phyloP scores from a whole-genome alignment of 2,797 vertebrate genomes.

The Tympanoctomys barrerae region DNA sequence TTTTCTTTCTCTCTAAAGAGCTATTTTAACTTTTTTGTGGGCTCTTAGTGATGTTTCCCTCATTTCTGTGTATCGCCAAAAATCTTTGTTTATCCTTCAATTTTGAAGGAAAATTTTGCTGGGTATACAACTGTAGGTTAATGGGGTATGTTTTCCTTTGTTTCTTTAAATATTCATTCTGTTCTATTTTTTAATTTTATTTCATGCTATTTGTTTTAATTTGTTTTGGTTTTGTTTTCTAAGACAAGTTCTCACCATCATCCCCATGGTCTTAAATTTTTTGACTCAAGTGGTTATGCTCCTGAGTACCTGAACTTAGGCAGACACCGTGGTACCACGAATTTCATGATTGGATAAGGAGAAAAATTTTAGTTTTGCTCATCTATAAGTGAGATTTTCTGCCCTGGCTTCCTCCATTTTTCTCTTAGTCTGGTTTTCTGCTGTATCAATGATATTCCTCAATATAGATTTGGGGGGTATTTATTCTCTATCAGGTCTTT shows the following conservation, averaged over 20 bases:
- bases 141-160: not conserved
- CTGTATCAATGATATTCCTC: not conserved
- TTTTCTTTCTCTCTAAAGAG: not conserved
- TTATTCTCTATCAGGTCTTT: not conserved
- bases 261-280: not conserved
- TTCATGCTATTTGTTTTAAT: not conserved
- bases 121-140: not conserved
- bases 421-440: not conserved
- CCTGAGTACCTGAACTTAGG: not conserved
- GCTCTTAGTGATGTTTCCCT: not conserved
- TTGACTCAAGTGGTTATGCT: not conserved
- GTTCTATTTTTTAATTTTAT: not conserved
- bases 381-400: not conserved
- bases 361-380: not conserved
- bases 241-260: not conserved
- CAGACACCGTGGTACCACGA: not conserved
- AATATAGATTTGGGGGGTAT: not conserved
- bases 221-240: not conserved
- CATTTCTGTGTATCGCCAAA: not conserved
- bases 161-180: not conserved
- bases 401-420: not conserved
- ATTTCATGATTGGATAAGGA: not conserved
- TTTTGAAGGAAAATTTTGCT: not conserved
- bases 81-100: not conserved
- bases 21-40: not conserved